Conservation (phyloP, 2,113 vertebrate genomes). For the Egretta garzetta region DNA sequence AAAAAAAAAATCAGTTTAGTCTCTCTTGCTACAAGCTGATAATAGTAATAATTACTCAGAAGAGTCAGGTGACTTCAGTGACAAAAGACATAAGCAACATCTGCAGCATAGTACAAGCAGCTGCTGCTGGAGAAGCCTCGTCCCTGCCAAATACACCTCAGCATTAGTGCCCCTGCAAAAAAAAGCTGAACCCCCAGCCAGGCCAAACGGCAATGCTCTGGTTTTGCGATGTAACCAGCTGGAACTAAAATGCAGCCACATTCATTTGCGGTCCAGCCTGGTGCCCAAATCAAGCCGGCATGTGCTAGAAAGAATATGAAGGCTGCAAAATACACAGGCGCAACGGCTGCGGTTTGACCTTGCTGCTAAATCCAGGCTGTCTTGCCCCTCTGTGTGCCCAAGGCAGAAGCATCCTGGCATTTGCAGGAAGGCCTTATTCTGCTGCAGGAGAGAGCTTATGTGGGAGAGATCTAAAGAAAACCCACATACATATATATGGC, state of each 20-base stretch:
- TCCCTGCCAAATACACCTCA: not conserved
- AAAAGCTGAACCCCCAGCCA: not conserved
- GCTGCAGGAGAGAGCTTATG: not conserved
- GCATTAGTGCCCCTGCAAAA: not conserved
- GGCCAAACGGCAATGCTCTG: not conserved
- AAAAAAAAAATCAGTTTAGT: not conserved
- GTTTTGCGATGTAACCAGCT: not conserved
- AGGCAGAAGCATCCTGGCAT: not conserved
- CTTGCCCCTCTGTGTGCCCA: not conserved
- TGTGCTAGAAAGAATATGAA: not conserved
- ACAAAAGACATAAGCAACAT: not conserved
- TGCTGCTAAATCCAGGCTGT: not conserved
- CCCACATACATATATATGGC: not conserved
- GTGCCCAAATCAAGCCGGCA: not conserved
- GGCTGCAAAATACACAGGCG: not conserved
- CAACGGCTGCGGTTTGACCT: not conserved
- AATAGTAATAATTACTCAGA: not conserved
- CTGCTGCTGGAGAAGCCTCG: not conserved
- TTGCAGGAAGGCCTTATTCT: not conserved
- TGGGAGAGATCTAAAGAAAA: not conserved
- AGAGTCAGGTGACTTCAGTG: not conserved
- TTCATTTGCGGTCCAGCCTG: not conserved
- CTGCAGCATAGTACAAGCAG: not conserved
- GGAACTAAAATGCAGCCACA: slow-evolving; percentile 20
- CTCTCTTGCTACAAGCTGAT: not conserved